These are phyloP conservation scores for Choristoneura fumiferana DNA, from an alignment of 1,140 invertebrate genomes.

Conservation along the genomic window DNA sequence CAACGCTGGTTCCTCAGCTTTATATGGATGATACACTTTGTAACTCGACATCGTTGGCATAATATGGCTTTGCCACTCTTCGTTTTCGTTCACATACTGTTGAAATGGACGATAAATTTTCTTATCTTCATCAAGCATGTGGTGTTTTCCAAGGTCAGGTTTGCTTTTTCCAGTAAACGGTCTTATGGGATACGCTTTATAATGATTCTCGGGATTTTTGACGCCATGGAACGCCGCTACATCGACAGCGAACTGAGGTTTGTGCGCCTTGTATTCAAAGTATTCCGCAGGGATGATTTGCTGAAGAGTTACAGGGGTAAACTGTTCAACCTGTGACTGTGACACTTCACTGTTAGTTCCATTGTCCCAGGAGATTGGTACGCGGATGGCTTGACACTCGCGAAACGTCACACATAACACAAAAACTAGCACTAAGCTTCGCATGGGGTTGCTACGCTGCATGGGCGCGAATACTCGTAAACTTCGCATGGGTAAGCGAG, in stretches of 20 bases:
- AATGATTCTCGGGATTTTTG: slow-evolving; percentile 50
- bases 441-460: not conserved
- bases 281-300: slow-evolving; percentile 49
- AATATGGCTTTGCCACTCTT: slow-evolving; percentile 29
- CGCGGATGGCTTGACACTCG: slow-evolving; percentile 53
- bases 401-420: slow-evolving; percentile 37
- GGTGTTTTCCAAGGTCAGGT: slow-evolving; percentile 53
- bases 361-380: slow-evolving; percentile 55
- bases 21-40: slow-evolving; percentile 69
- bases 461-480: slow-evolving; percentile 43
- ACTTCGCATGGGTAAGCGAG: slow-evolving; percentile 23
- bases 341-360: slow-evolving; percentile 53
- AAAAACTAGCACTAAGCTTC: slow-evolving; percentile 36
- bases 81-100: slow-evolving; percentile 40
- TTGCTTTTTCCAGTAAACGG: slow-evolving; percentile 48
- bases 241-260: slow-evolving; percentile 63
- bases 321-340: slow-evolving; percentile 32
- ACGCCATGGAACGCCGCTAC: slow-evolving; percentile 56
- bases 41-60: slow-evolving; percentile 49
- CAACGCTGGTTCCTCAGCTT: slow-evolving; percentile 58
- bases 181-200: slow-evolving; percentile 47
- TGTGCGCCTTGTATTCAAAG: slow-evolving; percentile 61
- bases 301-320: slow-evolving; percentile 21
- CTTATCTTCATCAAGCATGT: slow-evolving; percentile 42
- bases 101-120: slow-evolving; percentile 44